phyloP scores from a whole-genome alignment of 2,113 vertebrate genomes.

The Sinocyclocheilus grahami region DNA sequence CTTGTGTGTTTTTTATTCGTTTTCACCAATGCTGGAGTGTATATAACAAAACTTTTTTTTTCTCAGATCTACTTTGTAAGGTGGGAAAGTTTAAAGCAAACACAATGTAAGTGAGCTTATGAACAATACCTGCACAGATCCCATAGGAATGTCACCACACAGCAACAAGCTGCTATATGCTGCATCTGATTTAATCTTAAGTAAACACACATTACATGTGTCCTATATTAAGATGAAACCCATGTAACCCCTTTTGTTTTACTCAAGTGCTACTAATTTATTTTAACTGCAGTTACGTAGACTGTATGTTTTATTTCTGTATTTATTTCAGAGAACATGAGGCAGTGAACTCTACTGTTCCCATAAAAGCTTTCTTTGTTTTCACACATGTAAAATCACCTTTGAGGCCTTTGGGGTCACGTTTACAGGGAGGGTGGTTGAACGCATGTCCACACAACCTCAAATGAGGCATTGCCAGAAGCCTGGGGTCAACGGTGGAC shows the following conservation, averaged over 20 bases:
- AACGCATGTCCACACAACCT: background rate
- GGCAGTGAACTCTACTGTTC: background rate
- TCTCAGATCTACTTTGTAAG: background rate
- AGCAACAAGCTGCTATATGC: background rate
- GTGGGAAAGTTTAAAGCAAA: background rate
- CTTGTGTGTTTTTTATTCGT: background rate
- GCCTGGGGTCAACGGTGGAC: background rate
- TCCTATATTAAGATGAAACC: background rate
- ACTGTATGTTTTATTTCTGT: background rate
- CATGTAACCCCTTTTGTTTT: background rate
- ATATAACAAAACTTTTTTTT: too few species aligned
- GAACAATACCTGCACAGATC: background rate
- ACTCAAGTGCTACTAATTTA: background rate
- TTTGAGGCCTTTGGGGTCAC: background rate
- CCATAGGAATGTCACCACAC: background rate
- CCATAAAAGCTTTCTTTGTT: background rate
- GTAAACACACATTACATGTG: background rate
- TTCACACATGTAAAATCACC: slow-evolving; percentile 18
- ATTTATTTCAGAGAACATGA: background rate
- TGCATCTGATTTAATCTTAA: background rate
- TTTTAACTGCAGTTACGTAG: background rate
- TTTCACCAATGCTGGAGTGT: background rate
- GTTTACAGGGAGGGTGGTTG: background rate
- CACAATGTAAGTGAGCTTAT: background rate
- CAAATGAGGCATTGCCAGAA: background rate